These are phyloP conservation scores for Crotophaga sulcirostris DNA, from an alignment of 2,113 vertebrate genomes.

Conservation along the genomic window DNA sequence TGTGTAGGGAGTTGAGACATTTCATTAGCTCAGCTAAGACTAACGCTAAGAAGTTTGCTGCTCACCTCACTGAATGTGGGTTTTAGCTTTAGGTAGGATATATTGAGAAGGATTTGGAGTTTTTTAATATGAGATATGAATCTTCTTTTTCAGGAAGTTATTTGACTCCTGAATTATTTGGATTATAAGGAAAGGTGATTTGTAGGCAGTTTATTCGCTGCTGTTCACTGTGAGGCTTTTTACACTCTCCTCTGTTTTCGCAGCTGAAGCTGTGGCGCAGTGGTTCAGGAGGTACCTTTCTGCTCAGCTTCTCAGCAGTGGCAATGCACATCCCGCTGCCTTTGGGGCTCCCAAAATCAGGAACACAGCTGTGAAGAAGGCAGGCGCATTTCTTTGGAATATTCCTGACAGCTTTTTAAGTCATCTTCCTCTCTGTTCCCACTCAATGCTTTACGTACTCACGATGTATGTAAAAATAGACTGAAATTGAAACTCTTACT, in stretches of 20 bases:
- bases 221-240: neutral
- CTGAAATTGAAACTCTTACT: neutral
- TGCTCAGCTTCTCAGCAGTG: rapidly evolving
- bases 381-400: neutral
- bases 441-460: neutral
- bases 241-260: neutral
- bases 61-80: neutral
- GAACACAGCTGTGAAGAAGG: neutral
- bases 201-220: neutral
- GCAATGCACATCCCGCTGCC: rapidly evolving
- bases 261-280: neutral
- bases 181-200: neutral
- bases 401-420: neutral
- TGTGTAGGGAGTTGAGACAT: neutral
- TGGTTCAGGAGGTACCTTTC: neutral
- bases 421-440: neutral
- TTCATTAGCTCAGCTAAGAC: neutral
- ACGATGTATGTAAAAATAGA: neutral
- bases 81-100: neutral
- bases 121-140: neutral
- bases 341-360: neutral
- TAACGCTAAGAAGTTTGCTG: neutral
- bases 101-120: neutral
- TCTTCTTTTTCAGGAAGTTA: constrained; percentile 11
- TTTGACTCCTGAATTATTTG: neutral